Evolutionary conservation across 2,888 invertebrate species (phyloP).

Genomic region (Drosophila testacea): DNA sequence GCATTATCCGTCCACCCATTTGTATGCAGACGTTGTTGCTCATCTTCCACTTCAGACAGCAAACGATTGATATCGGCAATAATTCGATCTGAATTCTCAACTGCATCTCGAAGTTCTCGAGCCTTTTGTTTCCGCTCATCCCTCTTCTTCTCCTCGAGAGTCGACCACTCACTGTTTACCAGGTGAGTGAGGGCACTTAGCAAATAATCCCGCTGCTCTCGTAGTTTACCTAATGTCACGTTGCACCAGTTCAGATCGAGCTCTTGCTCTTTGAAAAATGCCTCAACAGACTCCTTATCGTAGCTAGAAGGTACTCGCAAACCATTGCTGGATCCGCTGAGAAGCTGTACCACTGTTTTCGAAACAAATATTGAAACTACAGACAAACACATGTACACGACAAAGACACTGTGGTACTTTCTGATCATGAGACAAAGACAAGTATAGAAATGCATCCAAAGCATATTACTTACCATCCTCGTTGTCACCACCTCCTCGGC

Average conservation of each 20-base stretch:
- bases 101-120: not conserved
- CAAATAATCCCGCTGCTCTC: constrained; percentile 59
- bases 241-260: constrained; percentile 15
- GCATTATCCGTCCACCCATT: not conserved
- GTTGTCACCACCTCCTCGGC: constrained; percentile 28
- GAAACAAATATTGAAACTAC: constrained; percentile 14
- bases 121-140: constrained; percentile 14
- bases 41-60: constrained; percentile 12
- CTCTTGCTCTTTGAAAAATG: constrained; percentile 51
- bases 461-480: constrained; percentile 14
- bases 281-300: constrained; percentile 49
- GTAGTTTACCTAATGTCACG: constrained; percentile 29
- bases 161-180: constrained; percentile 37
- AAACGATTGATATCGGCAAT: constrained; percentile 36
- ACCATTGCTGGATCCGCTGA: constrained; percentile 1
- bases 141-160: not conserved
- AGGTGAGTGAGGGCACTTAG: constrained; percentile 49
- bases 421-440: not conserved
- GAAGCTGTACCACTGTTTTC: constrained; percentile 18
- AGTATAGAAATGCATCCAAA: not conserved
- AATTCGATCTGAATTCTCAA: constrained; percentile 12
- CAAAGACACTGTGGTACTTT: not conserved
- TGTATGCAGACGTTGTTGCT: not conserved
- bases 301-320: constrained; percentile 55
- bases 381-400: constrained; percentile 17